These are phyloP conservation scores for Drosophila prolongata DNA, from an alignment of 2,888 invertebrate genomes.

Conservation along the genomic window DNA sequence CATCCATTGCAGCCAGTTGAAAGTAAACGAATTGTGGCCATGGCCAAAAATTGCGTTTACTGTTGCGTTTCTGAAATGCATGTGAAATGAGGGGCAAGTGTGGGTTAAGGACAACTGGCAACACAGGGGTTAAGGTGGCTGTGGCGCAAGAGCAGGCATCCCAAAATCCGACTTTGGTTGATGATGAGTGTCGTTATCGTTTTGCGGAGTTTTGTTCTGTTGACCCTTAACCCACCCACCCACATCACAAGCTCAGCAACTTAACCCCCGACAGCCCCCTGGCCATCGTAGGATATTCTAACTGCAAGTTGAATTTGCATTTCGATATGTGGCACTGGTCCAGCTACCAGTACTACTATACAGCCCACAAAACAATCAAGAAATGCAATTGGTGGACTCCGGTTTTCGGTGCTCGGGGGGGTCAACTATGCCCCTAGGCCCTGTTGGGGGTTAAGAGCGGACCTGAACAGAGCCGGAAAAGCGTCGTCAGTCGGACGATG, in stretches of 20 bases:
- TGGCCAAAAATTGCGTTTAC: conserved; percentile 70
- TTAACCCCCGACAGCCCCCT: conserved; percentile 1
- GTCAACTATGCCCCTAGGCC: neutral
- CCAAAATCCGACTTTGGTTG: conserved; percentile 75
- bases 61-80: conserved; percentile 62
- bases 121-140: conserved; percentile 10
- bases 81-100: conserved; percentile 23
- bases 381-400: conserved; percentile 64
- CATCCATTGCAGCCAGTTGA: conserved; percentile 23
- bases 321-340: conserved; percentile 67
- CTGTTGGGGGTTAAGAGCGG: conserved; percentile 3
- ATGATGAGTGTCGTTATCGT: conserved; percentile 81
- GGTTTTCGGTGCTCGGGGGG: neutral
- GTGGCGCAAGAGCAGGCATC: conserved; percentile 18
- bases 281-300: conserved; percentile 48
- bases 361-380: conserved; percentile 71
- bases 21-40: conserved; percentile 64
- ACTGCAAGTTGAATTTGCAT: conserved; percentile 70
- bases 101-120: neutral
- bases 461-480: conserved; percentile 43
- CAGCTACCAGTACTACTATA: conserved; percentile 7
- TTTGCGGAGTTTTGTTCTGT: conserved; percentile 71
- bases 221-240: conserved; percentile 34
- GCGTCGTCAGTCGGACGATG: conserved; percentile 58
- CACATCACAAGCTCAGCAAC: neutral